A percentile compares a stretch with the other conserved stretches of the same genome.
These are phyloP conservation scores for Orcinus orca DNA, from an alignment of 2,113 vertebrate species.

Conservation along the genomic window DNA sequence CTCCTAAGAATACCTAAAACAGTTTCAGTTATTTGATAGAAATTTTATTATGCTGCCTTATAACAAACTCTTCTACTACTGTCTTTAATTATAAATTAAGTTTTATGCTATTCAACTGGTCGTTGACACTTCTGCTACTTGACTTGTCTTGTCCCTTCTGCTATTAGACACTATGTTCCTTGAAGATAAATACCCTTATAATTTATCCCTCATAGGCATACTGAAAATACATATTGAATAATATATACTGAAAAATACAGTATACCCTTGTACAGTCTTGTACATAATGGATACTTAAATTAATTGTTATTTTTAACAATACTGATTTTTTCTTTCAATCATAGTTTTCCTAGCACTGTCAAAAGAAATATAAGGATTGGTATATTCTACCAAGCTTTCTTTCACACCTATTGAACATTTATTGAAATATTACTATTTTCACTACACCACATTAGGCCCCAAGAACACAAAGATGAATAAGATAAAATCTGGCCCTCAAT, in stretches of 20 bases:
- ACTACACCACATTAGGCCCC: not conserved
- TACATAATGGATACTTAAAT: not conserved
- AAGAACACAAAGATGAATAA: conserved; percentile 61
- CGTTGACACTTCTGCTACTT: not conserved
- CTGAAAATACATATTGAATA: not conserved
- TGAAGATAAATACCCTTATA: not conserved
- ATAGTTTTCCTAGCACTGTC: not conserved
- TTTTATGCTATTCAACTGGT: not conserved
- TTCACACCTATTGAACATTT: conserved; percentile 38
- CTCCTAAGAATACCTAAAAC: not conserved
- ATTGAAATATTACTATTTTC: conserved; percentile 51
- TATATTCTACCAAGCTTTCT: not conserved
- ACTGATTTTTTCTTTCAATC: conserved; percentile 27
- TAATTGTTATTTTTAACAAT: not conserved
- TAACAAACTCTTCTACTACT: not conserved
- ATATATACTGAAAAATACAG: not conserved
- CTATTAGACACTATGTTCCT: not conserved
- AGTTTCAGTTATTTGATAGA: conserved; percentile 13
- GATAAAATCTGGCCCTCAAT: conserved; percentile 40
- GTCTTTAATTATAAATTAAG: conserved; percentile 33
- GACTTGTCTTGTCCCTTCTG: conserved; percentile 1
- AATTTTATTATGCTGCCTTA: not conserved
- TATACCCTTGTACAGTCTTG: not conserved
- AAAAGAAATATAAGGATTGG: conserved; percentile 39
- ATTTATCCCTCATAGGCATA: not conserved